Evolutionary conservation across 2,797 vertebrate species (phyloP).

Genomic region (Chiroxiphia lanceolata): DNA sequence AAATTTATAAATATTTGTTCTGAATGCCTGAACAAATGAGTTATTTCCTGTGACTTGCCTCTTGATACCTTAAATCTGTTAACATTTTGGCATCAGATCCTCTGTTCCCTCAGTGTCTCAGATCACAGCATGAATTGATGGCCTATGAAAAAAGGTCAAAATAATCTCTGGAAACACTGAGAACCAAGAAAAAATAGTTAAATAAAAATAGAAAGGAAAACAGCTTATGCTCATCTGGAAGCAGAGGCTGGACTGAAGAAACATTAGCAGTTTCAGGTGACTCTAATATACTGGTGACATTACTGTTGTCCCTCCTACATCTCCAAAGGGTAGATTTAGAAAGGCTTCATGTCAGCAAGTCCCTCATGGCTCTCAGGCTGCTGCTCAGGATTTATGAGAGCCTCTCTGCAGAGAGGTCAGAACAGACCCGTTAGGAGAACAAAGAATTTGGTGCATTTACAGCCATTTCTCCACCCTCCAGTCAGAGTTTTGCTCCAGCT

Average conservation of each 20-base stretch:
- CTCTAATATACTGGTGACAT: background rate
- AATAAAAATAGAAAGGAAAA: conserved; percentile 31
- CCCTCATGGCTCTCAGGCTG: background rate
- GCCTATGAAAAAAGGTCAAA: conserved; percentile 12
- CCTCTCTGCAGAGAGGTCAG: background rate
- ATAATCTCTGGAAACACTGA: conserved; percentile 36
- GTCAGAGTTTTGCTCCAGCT: background rate
- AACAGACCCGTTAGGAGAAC: background rate
- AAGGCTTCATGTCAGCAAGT: background rate
- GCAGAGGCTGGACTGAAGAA: background rate
- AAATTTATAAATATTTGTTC: conserved; percentile 66
- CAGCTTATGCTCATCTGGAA: conserved; percentile 9
- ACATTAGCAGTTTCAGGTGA: background rate
- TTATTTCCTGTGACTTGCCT: conserved; percentile 59
- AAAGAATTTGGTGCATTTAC: background rate
- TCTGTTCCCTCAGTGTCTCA: background rate
- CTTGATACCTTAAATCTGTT: conserved; percentile 58
- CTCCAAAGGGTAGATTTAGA: background rate
- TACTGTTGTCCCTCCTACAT: background rate
- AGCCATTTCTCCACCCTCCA: background rate
- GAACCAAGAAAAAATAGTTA: conserved; percentile 3
- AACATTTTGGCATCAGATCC: conserved; percentile 48
- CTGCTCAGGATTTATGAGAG: background rate
- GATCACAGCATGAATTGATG: background rate
- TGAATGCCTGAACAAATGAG: conserved; percentile 51